Evolutionary conservation across 2,113 vertebrate species (phyloP).

Genomic region (Gracilinanus agilis): DNA sequence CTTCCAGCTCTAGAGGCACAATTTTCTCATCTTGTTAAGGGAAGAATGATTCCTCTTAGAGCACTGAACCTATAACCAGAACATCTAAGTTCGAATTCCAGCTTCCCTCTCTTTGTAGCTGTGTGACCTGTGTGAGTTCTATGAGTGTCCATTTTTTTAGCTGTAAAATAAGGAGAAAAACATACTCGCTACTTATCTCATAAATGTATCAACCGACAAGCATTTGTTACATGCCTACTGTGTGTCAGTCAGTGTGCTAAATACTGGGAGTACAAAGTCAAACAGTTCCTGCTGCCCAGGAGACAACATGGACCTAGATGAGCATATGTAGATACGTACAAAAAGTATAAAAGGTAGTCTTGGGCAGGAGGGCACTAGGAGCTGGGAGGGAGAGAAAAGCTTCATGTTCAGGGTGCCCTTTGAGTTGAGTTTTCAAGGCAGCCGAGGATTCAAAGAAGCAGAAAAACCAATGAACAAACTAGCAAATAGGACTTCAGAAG

Average conservation of each 20-base stretch:
- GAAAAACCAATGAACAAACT: conserved; percentile 22
- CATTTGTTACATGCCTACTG: background rate
- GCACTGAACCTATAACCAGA: too few relatives aligned
- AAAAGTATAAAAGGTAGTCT: background rate
- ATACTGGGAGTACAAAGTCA: background rate
- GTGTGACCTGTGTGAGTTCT: background rate
- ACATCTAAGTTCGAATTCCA: too few relatives aligned
- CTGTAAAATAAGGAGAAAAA: background rate
- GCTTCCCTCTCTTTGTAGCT: too few relatives aligned
- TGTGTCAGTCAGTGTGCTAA: background rate
- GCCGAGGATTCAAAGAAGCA: background rate
- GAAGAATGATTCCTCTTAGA: too few relatives aligned
- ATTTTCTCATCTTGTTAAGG: too few relatives aligned
- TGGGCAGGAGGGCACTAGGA: background rate
- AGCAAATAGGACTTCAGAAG: background rate
- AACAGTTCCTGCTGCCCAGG: background rate
- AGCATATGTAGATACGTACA: background rate
- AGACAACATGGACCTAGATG: background rate
- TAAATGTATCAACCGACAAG: background rate
- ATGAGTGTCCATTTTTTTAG: background rate
- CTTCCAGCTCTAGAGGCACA: too few relatives aligned
- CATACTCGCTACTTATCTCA: background rate
- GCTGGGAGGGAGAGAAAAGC: background rate
- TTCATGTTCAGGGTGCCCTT: background rate
- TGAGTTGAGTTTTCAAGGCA: background rate